Conservation (phyloP, 2,888 invertebrate species). For the Tetranychus truncatus region DNA sequence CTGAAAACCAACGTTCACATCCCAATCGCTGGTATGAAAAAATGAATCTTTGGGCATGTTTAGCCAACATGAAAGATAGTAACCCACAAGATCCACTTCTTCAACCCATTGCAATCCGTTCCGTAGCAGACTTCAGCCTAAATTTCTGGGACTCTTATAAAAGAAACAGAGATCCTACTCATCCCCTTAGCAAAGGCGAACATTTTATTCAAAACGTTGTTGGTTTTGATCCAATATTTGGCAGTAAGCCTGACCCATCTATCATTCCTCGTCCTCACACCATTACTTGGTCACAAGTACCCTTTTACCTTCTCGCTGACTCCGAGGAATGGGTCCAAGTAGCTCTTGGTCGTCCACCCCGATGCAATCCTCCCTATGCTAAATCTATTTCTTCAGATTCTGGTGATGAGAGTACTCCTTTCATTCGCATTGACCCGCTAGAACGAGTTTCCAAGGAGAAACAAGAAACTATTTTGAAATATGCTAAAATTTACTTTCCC, state of each 20-base stretch:
- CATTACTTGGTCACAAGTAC: neutral
- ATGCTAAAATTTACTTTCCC: neutral
- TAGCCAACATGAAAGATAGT: neutral
- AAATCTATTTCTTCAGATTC: no score
- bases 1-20: neutral
- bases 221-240: neutral
- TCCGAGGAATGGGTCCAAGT: neutral
- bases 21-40: neutral
- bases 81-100: neutral
- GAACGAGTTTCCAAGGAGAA: no score
- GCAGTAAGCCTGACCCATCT: neutral
- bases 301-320: neutral
- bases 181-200: neutral
- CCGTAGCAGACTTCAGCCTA: neutral
- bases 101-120: neutral
- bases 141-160: neutral
- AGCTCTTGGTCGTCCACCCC: neutral
- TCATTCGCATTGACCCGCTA: no score
- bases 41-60: neutral
- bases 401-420: no score
- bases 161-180: neutral
- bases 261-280: neutral
- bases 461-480: no score
- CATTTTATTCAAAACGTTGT: neutral
- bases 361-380: neutral